Base-by-base conservation (phyloP, 1,140 invertebrate genomes). In the Saccostrea glomerata region DNA sequence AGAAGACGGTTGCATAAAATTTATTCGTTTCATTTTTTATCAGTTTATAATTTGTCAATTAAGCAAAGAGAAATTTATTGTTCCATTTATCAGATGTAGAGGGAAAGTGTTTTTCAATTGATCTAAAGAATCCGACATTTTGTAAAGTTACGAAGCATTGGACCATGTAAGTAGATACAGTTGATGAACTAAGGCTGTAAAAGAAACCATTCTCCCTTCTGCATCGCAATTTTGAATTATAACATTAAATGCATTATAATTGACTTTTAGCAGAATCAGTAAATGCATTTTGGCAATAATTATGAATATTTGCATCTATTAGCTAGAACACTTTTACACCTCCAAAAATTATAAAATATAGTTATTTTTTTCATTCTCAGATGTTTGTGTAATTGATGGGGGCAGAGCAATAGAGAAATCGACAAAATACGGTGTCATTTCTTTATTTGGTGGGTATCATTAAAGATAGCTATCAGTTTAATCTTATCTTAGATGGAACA, bases 41-140 rank as follows among this genome's bases (percentile, higher is more conserved):
- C 40, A 54, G 17, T 84, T 84, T 56, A 84, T 84, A 84, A 84
- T 84, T 84, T 84, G 82, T 84, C 82, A 84, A 55, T 84, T 55
- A 55, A 55, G 55, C 82, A 56, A 84, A 23, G 40, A 55, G 40
- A 84, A 84, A 84, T 84, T 84, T 84, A 84, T 84, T 84, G 40
- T 84, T 54, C 23, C 77, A 15, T 23, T 54, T 84, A 55, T 54
- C 82, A 77, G 70, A 77, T 77, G 70, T 56, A n/a, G 47, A 84
- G 47, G 82, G 82, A 56, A 84, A 84, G 40, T 84, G 55, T 54
- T 55, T 55, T 55, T 84, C 82, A 84, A 84, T 84, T 84, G 82
- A 84, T 55, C 55, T 56, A 56, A 23, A 55, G 82, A 84, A 55
- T 84, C 82, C 40, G 47, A 84, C 17, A 84, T 55, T 54, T 84